phyloP scores from a whole-genome alignment of 2,888 invertebrate genomes.

The Scaptomyza reducta region DNA sequence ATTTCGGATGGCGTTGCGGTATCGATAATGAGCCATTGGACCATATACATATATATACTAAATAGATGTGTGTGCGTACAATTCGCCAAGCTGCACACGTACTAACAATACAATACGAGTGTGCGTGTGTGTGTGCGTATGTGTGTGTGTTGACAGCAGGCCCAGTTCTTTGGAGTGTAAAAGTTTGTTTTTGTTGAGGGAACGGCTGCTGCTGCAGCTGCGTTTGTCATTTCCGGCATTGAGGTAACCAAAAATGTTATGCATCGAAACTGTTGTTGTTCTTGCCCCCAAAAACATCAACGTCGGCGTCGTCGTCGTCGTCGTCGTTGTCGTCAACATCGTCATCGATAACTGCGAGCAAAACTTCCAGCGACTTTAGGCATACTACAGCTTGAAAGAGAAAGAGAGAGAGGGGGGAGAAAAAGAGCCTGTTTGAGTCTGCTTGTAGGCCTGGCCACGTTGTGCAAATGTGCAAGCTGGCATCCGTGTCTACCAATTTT shows the following conservation, averaged over 20 bases:
- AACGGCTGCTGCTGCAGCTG: slow-evolving; percentile 22
- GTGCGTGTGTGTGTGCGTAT: slow-evolving; percentile 3
- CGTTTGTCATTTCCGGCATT: slow-evolving; percentile 74
- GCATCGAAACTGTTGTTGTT: slow-evolving; percentile 56
- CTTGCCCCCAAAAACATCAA: slow-evolving; percentile 26
- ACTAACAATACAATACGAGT: background rate
- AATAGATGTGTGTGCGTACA: slow-evolving; percentile 14
- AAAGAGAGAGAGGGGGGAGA: background rate
- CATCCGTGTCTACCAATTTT: slow-evolving; percentile 77
- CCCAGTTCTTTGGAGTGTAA: slow-evolving; percentile 38
- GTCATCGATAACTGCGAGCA: slow-evolving; percentile 66
- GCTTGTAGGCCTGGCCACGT: slow-evolving; percentile 59
- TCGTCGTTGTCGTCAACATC: slow-evolving; percentile 55
- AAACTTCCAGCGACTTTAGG: slow-evolving; percentile 65
- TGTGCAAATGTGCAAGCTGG: slow-evolving; percentile 81
- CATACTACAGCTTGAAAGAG: slow-evolving; percentile 10
- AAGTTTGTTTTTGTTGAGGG: slow-evolving; percentile 39
- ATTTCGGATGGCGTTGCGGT: slow-evolving; percentile 59
- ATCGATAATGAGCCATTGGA: slow-evolving; percentile 74
- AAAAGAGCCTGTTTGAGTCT: background rate
- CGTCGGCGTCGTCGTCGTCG: slow-evolving; percentile 34
- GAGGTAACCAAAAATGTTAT: slow-evolving; percentile 79
- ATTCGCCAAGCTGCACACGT: slow-evolving; percentile 32
- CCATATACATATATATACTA: slow-evolving; percentile 30
- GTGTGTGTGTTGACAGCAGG: slow-evolving; percentile 25